These are phyloP conservation scores for Hemiscyllium ocellatum DNA, from an alignment of 2,113 vertebrate genomes.

Conservation along the genomic window DNA sequence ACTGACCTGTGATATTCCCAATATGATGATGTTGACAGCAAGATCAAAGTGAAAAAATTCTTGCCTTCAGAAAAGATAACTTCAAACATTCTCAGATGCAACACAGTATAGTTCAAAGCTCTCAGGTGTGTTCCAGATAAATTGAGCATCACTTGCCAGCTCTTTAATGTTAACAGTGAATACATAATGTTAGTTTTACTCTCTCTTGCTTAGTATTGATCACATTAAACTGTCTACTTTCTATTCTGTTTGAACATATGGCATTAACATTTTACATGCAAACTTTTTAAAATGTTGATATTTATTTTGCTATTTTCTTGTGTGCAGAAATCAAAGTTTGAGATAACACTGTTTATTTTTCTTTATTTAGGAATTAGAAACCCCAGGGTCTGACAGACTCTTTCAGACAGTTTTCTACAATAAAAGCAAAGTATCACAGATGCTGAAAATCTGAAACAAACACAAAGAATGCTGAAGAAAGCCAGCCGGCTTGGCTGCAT, in stretches of 20 bases:
- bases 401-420: neutral
- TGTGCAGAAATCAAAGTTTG: slow-evolving; percentile 24
- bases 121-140: slow-evolving; percentile 23
- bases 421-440: neutral
- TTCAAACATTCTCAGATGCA: neutral
- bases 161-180: slow-evolving; percentile 29
- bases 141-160: neutral
- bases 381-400: neutral
- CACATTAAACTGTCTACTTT: neutral
- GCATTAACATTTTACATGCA: neutral
- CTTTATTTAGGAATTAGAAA: neutral
- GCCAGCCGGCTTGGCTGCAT: no score
- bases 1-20: neutral
- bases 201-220: neutral
- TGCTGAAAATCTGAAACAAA: no score
- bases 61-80: neutral
- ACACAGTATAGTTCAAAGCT: neutral
- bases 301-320: slow-evolving; percentile 22
- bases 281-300: slow-evolving; percentile 28
- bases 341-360: neutral
- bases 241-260: slow-evolving; percentile 33
- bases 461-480: no score
- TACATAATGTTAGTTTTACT: slow-evolving; percentile 25
- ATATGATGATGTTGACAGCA: neutral
- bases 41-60: neutral